These are phyloP conservation scores for Todus mexicanus DNA, from an alignment of 2,797 vertebrate genomes.

Conservation along the genomic window DNA sequence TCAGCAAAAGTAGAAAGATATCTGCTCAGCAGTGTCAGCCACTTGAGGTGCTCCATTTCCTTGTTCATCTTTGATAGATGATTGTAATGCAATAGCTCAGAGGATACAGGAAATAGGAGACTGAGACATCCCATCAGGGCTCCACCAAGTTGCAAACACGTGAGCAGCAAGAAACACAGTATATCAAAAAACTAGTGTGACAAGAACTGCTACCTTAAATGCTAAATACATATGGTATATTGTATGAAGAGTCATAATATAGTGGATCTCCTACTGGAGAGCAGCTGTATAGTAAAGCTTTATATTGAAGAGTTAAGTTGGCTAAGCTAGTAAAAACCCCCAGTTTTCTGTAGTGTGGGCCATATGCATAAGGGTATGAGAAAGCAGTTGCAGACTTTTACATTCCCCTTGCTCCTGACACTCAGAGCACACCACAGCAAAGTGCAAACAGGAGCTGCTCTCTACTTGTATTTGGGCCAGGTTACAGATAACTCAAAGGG, in stretches of 20 bases:
- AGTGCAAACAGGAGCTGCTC: background rate
- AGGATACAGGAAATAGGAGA: constrained; percentile 11
- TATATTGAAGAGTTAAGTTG: background rate
- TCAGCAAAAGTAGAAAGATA: constrained; percentile 12
- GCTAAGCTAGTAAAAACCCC: background rate
- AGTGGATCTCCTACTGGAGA: background rate
- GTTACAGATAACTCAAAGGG: background rate
- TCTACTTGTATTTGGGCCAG: background rate
- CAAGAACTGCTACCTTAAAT: background rate
- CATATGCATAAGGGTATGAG: background rate
- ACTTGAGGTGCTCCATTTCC: constrained; percentile 23
- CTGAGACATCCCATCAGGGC: background rate
- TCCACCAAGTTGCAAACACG: background rate
- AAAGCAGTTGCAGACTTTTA: background rate
- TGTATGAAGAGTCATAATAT: background rate
- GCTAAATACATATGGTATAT: background rate
- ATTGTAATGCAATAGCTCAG: background rate
- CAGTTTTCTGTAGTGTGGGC: background rate
- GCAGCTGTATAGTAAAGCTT: background rate
- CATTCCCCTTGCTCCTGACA: background rate
- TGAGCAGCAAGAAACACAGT: background rate
- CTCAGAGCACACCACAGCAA: background rate
- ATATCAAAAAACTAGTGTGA: background rate
- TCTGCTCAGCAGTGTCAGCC: background rate
- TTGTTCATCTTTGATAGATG: background rate